Conservation (phyloP, 2,113 vertebrate species). For the Origma solitaria region DNA sequence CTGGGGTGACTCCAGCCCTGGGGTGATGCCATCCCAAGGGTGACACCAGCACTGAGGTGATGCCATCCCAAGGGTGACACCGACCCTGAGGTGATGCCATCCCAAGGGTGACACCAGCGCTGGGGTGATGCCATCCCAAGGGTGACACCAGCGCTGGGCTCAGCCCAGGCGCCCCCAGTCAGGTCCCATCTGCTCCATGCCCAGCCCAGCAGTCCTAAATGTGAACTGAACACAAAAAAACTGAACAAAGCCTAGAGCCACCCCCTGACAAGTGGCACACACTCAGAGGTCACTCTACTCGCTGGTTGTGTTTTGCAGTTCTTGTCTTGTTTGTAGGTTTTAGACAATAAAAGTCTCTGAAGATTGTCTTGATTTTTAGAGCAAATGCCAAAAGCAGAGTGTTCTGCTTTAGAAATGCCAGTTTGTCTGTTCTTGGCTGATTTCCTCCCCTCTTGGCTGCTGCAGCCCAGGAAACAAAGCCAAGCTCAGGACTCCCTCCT, state of each 20-base stretch:
- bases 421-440: neutral
- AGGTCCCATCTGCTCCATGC: neutral
- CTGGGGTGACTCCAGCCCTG: neutral
- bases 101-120: neutral
- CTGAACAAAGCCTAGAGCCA: neutral
- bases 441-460: neutral
- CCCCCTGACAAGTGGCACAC: neutral
- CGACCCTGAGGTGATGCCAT: no score
- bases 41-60: no score
- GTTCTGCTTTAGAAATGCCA: neutral
- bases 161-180: neutral
- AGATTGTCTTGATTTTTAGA: neutral
- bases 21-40: neutral
- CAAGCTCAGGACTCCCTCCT: neutral
- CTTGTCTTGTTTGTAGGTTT: neutral
- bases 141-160: neutral
- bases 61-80: neutral
- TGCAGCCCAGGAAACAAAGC: neutral
- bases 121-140: no score
- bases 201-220: neutral
- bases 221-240: neutral
- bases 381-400: neutral
- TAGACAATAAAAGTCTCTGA: neutral
- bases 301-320: neutral
- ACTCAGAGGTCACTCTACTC: accelerated